Conservation (phyloP, 2,888 invertebrate species). For the Cantharis rustica region DNA sequence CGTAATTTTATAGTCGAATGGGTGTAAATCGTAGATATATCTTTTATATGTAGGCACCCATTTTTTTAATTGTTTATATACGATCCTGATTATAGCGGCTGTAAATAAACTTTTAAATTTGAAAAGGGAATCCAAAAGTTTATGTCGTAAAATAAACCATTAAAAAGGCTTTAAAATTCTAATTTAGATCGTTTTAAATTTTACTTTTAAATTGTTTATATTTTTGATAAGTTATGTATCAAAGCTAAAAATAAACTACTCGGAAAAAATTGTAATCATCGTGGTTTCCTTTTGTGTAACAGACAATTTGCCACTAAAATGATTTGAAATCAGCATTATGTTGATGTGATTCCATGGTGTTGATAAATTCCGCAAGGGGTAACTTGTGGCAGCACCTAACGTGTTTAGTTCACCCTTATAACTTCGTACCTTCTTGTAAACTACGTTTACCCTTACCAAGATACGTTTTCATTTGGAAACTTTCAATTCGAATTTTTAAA, state of each 20-base stretch:
- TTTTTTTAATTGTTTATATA: conserved; percentile 27
- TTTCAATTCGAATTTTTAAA: neutral
- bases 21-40: conserved; percentile 12
- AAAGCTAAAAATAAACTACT: conserved; percentile 2
- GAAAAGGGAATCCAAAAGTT: conserved; percentile 15
- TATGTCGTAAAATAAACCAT: conserved; percentile 19
- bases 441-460: neutral
- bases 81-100: conserved; percentile 23
- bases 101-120: conserved; percentile 25
- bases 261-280: conserved; percentile 1
- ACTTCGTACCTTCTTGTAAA: neutral
- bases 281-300: conserved; percentile 17
- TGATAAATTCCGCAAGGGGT: conserved; percentile 16
- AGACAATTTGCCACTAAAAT: conserved; percentile 10
- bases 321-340: conserved; percentile 20
- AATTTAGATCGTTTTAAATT: neutral
- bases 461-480: neutral
- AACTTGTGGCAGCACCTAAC: conserved; percentile 27
- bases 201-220: neutral
- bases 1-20: conserved; percentile 14
- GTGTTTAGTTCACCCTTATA: conserved; percentile 8
- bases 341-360: conserved; percentile 12
- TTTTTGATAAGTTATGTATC: neutral
- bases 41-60: conserved; percentile 10
- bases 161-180: neutral